Evolutionary conservation across 2,113 vertebrate genomes (phyloP), one percentile per base, ranked within the genome.

Genomic region (Crypturellus undulatus): DNA sequence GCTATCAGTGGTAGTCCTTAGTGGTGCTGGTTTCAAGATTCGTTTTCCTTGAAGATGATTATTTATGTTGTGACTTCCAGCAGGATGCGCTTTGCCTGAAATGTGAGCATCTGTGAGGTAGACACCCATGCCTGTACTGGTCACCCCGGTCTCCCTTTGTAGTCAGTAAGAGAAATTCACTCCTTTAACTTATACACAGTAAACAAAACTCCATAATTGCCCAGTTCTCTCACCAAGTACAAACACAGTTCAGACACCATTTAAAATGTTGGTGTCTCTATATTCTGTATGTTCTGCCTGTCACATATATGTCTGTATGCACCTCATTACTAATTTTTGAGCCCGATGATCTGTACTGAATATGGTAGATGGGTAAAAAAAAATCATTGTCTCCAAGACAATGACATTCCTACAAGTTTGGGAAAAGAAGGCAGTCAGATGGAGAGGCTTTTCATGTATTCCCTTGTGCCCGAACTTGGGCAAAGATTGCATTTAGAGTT

Each of bases 221-320:
- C n/a, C 18, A 17, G 67, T 78, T 42, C 45, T 81, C 25, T 80
- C 36, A 51, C 38, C 60, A 60, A 15, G 24, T 69, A 20, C 25
- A n/a, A 68, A 24, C 17, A 22, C 15, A 16, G 42, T 47, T 28
- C 43, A 68, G 45, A 64, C 45, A 9, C 47, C 42, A 38, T 0
- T 0, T 54, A 78, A 86, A 89, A 62, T 60, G 17, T 26, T 6
- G 4, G 36, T 51, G 42, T 79, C 34, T 80, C 2, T 26, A 26
- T 75, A n/a, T 81, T 88, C 36, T 36, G 12, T 26, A 16, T 2
- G 1, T 90, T 83, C 72, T 12, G 6, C 1, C 3, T 8, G 34
- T 68, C 28, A 10, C 54, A 19, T 30, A 30, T 4, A 4, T 2
- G 1, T 59, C 20, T 30, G 25, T 58, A 1, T 0, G 0, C 21